Evolutionary conservation across 1,140 invertebrate genomes (phyloP).

Genomic region (Drosophila miranda): DNA sequence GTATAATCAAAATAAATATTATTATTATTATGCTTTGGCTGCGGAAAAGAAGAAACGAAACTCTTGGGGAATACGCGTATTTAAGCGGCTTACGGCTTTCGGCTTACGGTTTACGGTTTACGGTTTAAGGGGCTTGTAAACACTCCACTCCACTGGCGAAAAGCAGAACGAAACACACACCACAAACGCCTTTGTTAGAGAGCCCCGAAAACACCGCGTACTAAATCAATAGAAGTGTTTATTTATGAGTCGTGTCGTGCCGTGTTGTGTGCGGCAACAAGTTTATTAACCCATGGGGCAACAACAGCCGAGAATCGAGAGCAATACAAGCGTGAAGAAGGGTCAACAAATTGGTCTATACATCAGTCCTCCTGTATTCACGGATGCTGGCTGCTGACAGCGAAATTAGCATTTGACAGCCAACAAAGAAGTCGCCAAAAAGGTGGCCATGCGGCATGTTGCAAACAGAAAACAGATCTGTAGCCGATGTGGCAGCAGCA

Average conservation of each 20-base stretch:
- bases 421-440: conserved; percentile 21
- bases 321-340: conserved; percentile 30
- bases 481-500: conserved; percentile 14
- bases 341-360: conserved; percentile 50
- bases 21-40: conserved; percentile 20
- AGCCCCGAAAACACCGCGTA: conserved; percentile 24
- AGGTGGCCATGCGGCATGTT: conserved; percentile 47
- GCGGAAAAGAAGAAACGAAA: conserved; percentile 34
- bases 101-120: conserved; percentile 52
- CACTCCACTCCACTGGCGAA: conserved; percentile 28
- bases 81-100: conserved; percentile 56
- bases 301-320: neutral
- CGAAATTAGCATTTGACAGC: conserved; percentile 49
- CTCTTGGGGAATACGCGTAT: conserved; percentile 17
- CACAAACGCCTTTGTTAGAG: conserved; percentile 36
- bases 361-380: conserved; percentile 35
- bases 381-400: conserved; percentile 48
- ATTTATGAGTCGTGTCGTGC: conserved; percentile 55
- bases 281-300: conserved; percentile 66
- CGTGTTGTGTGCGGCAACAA: conserved; percentile 47
- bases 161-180: conserved; percentile 21
- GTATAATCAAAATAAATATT: conserved; percentile 56
- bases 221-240: conserved; percentile 62
- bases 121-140: conserved; percentile 50
- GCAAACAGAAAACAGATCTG: conserved; percentile 1